Percentiles rank a stretch among this genome's conserved stretches.
phyloP scores from a whole-genome alignment of 2,888 invertebrate genomes.

The Acrobasis consociella region DNA sequence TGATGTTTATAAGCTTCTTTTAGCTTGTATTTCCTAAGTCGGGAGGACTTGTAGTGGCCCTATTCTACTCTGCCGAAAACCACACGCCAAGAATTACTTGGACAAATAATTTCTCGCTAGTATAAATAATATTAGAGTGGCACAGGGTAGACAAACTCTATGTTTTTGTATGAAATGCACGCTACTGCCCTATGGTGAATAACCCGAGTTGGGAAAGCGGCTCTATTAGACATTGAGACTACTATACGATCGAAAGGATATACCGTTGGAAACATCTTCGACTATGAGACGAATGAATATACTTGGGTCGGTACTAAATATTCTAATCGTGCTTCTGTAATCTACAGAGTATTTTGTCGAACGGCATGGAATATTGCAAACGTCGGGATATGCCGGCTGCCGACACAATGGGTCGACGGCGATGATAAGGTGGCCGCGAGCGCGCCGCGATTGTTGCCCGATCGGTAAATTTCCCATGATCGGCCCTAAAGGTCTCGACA shows the following conservation, averaged over 20 bases:
- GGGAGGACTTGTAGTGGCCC: too few relatives aligned
- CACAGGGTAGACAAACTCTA: too few relatives aligned
- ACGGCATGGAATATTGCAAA: constrained; percentile 66
- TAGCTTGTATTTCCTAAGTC: too few relatives aligned
- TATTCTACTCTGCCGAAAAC: too few relatives aligned
- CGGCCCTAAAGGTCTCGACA: constrained; percentile 32
- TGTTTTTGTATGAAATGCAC: too few relatives aligned
- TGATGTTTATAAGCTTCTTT: too few relatives aligned
- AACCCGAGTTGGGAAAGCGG: constrained; percentile 2
- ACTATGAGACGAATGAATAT: constrained; percentile 24
- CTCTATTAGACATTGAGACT: constrained; percentile 1
- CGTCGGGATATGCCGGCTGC: constrained; percentile 53
- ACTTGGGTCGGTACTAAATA: constrained; percentile 48
- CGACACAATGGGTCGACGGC: constrained; percentile 57
- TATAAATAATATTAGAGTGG: too few relatives aligned
- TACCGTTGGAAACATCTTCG: constrained; percentile 25
- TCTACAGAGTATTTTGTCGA: constrained; percentile 63
- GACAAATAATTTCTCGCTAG: too few relatives aligned
- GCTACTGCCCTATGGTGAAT: too few relatives aligned
- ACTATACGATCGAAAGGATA: constrained; percentile 30
- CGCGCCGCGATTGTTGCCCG: constrained; percentile 50
- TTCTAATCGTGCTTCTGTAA: constrained; percentile 63
- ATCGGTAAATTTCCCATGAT: constrained; percentile 73
- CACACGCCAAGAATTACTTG: too few relatives aligned
- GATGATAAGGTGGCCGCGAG: constrained; percentile 54